Evolutionary conservation across 2,797 vertebrate species (phyloP).

Genomic region (Phoxinus dragarum): DNA sequence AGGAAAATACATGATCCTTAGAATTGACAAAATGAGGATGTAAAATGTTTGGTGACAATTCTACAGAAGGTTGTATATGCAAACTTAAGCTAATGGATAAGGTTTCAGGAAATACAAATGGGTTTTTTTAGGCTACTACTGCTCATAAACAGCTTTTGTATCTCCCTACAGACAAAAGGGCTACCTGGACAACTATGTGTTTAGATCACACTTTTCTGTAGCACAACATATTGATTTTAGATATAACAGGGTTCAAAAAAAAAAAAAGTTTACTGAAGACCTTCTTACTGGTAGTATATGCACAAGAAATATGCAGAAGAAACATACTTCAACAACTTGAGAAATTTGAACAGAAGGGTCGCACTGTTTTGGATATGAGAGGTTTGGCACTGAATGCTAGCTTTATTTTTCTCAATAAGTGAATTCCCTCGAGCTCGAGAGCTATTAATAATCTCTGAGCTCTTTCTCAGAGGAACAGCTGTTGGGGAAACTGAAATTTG

Average conservation of each 20-base stretch:
- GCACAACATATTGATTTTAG: constrained; percentile 7
- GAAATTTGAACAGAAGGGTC: constrained; percentile 22
- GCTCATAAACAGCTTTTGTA: not conserved
- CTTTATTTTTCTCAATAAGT: constrained; percentile 56
- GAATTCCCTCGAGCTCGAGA: constrained; percentile 51
- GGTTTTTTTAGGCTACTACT: not conserved
- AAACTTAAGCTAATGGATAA: not conserved
- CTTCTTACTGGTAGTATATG: not conserved
- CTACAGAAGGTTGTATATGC: not conserved
- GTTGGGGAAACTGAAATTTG: constrained; percentile 51
- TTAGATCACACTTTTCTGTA: constrained; percentile 24
- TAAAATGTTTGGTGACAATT: not conserved
- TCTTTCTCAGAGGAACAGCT: constrained; percentile 62
- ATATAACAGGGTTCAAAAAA: not conserved
- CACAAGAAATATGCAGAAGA: not conserved
- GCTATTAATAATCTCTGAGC: constrained; percentile 60
- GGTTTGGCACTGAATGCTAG: constrained; percentile 53
- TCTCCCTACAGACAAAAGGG: constrained; percentile 40
- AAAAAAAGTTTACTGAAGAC: not conserved
- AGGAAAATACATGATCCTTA: constrained; percentile 6
- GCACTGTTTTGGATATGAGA: constrained; percentile 32
- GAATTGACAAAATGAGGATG: not conserved
- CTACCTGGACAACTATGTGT: constrained; percentile 7
- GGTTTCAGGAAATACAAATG: not conserved
- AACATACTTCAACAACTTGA: not conserved